phyloP scores from a whole-genome alignment of 2,113 vertebrate genomes.

The Caranx ignobilis region DNA sequence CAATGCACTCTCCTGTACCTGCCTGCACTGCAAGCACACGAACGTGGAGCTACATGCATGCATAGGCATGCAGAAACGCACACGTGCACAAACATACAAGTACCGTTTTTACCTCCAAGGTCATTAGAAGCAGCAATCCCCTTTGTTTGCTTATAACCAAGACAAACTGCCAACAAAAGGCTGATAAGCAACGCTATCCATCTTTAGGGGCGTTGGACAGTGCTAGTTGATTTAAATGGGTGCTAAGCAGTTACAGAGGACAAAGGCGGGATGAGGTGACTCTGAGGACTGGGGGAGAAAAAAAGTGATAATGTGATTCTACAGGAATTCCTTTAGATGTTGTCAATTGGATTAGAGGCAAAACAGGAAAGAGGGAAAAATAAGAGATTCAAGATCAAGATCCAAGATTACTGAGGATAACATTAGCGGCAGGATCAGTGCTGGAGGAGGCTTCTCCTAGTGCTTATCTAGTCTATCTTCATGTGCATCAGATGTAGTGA shows the following conservation, averaged over 20 bases:
- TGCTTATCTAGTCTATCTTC: too few relatives aligned
- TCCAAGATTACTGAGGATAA: too few relatives aligned
- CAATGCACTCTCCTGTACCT: conserved; percentile 26
- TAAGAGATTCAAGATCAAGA: too few relatives aligned
- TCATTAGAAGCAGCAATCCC: conserved; percentile 70
- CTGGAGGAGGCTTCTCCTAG: too few relatives aligned
- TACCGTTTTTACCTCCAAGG: conserved; percentile 53
- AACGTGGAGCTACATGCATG: not conserved
- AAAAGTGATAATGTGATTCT: not conserved
- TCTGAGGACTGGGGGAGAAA: not conserved
- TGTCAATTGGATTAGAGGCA: conserved; percentile 10
- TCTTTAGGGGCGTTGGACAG: conserved; percentile 56
- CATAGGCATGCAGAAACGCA: not conserved
- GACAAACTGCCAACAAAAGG: conserved; percentile 81
- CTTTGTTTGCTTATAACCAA: conserved; percentile 64
- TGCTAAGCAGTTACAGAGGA: conserved; percentile 59
- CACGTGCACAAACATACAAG: not conserved
- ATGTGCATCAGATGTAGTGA: too few relatives aligned
- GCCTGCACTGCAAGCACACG: not conserved
- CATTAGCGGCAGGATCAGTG: too few relatives aligned
- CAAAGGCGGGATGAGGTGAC: conserved; percentile 37
- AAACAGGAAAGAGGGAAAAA: not conserved
- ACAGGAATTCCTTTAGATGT: not conserved
- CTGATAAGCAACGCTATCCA: conserved; percentile 74
- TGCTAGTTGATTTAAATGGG: conserved; percentile 68